Conservation (phyloP, 2,113 vertebrate species). For the Rattus rattus region DNA sequence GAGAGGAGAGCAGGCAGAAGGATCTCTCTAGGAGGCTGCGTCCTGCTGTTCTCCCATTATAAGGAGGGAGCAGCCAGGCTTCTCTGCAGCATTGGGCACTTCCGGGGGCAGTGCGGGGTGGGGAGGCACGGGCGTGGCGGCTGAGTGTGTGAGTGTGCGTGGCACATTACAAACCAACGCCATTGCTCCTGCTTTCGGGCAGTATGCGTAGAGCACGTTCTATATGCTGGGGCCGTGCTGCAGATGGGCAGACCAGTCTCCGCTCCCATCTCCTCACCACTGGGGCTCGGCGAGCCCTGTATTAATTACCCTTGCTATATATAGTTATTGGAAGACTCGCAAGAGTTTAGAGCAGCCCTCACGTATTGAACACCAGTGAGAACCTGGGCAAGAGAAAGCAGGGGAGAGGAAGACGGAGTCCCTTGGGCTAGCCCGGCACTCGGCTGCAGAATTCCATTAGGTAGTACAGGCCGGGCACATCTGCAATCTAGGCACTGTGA, state of each 20-base stretch:
- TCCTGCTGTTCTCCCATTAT: neutral
- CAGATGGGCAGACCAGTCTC: too few species aligned
- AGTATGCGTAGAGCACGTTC: neutral
- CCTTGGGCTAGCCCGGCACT: neutral
- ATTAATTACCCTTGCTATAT: neutral
- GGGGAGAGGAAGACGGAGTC: neutral
- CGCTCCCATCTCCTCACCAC: neutral
- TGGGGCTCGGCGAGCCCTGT: neutral
- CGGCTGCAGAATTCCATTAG: neutral
- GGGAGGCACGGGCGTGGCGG: neutral
- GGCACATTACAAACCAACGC: rapidly evolving
- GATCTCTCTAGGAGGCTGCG: neutral
- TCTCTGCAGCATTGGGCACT: rapidly evolving
- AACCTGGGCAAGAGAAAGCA: rapidly evolving
- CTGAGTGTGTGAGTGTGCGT: rapidly evolving
- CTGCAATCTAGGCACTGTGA: neutral
- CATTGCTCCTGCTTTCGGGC: neutral
- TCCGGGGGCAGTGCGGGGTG: neutral
- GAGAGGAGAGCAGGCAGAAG: neutral
- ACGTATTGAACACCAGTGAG: neutral
- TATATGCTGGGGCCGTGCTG: rapidly evolving
- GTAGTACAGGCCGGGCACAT: neutral
- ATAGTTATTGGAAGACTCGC: neutral
- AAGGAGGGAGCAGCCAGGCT: rapidly evolving
- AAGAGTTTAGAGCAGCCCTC: neutral